Conservation (phyloP, 1,140 invertebrate genomes). For the Drosophila watanabei region DNA sequence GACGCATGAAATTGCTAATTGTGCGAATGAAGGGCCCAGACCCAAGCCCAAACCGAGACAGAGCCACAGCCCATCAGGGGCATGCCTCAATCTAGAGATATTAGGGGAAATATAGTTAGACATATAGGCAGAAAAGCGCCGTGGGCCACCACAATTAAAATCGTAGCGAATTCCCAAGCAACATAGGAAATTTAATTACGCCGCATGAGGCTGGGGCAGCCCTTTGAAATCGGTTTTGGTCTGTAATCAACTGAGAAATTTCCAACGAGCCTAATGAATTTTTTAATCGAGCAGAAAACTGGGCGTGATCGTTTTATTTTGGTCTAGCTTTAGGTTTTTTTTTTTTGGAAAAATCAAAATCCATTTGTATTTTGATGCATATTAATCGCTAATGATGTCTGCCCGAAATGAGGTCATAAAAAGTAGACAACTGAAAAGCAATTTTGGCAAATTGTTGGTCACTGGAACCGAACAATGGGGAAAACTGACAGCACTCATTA, state of each 20-base stretch:
- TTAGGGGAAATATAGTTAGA: slow-evolving; percentile 32
- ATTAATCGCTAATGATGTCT: slow-evolving; percentile 65
- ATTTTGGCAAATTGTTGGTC: slow-evolving; percentile 51
- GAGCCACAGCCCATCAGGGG: slow-evolving; percentile 12
- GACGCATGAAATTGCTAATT: slow-evolving; percentile 83
- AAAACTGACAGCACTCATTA: slow-evolving; percentile 52
- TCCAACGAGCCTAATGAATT: slow-evolving; percentile 72
- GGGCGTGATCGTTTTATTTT: slow-evolving; percentile 63
- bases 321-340: slow-evolving; percentile 13
- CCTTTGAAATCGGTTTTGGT: slow-evolving; percentile 68
- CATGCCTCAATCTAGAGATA: slow-evolving; percentile 13
- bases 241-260: slow-evolving; percentile 79
- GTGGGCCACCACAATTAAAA: slow-evolving; percentile 76
- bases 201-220: slow-evolving; percentile 68
- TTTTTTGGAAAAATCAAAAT: slow-evolving; percentile 42
- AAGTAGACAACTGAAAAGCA: slow-evolving; percentile 8
- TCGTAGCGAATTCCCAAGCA: slow-evolving; percentile 79
- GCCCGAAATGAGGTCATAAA: slow-evolving; percentile 57
- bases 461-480: slow-evolving; percentile 30
- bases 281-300: slow-evolving; percentile 69
- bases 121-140: slow-evolving; percentile 48
- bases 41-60: slow-evolving; percentile 1
- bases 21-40: slow-evolving; percentile 66
- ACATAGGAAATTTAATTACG: slow-evolving; percentile 83
- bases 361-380: slow-evolving; percentile 31